Conservation (phyloP, 2,797 vertebrate species). For the Moxostoma hubbsi region DNA sequence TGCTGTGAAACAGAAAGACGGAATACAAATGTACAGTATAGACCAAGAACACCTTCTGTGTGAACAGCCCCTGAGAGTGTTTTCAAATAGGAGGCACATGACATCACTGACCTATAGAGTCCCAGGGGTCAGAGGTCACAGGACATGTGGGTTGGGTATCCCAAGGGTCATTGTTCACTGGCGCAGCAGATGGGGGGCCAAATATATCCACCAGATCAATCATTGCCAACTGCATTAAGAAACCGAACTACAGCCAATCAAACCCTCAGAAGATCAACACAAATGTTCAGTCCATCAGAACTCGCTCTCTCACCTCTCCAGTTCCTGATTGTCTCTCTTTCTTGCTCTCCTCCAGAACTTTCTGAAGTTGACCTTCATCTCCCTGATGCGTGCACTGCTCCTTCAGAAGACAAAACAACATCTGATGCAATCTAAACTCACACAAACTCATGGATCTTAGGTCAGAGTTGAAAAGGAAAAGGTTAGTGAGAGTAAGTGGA, state of each 20-base stretch:
- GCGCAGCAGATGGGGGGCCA: conserved; percentile 75
- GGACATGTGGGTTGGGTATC: conserved; percentile 67
- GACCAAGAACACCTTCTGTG: too few relatives aligned
- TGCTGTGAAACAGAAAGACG: too few relatives aligned
- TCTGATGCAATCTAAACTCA: not conserved
- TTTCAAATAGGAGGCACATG: too few relatives aligned
- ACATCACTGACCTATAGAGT: conserved; percentile 72
- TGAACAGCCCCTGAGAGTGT: not conserved
- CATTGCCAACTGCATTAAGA: conserved; percentile 81
- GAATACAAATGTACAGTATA: too few relatives aligned
- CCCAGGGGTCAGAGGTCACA: conserved; percentile 75
- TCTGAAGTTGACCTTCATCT: conserved; percentile 73
- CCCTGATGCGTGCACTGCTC: conserved; percentile 76
- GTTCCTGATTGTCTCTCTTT: conserved; percentile 70
- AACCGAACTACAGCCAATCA: conserved; percentile 37
- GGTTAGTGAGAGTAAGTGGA: not conserved
- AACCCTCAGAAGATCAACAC: conserved; percentile 1
- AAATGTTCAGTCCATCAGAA: conserved; percentile 43
- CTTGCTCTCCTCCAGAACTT: conserved; percentile 73
- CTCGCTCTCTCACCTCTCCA: conserved; percentile 67
- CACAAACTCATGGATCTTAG: not conserved
- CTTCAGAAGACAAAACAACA: conserved; percentile 63
- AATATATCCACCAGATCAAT: conserved; percentile 91
- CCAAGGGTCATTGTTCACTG: conserved; percentile 81
- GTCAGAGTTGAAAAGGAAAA: not conserved